A percentile compares a stretch with the other conserved stretches of the same genome.
These are phyloP conservation scores for Microcaecilia unicolor DNA, from an alignment of 2,797 vertebrate genomes.

Conservation along the genomic window DNA sequence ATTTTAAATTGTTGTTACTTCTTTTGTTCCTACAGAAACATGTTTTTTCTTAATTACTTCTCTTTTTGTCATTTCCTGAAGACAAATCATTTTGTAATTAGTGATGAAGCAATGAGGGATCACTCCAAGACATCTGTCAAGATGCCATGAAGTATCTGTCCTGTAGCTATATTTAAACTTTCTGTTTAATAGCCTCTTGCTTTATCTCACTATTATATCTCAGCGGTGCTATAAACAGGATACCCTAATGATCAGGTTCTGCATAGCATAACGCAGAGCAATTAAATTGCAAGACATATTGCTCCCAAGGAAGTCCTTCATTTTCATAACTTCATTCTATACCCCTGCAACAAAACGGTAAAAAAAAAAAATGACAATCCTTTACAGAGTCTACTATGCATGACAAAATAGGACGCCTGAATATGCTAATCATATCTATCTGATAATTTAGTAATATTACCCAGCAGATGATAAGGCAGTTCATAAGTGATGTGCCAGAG, in stretches of 20 bases:
- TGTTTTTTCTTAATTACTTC: slow-evolving; percentile 79
- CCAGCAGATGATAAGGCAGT: too few relatives aligned
- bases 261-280: slow-evolving; percentile 63
- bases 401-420: slow-evolving; percentile 14
- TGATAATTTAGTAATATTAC: too few relatives aligned
- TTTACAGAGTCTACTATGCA: slow-evolving; percentile 11
- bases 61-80: slow-evolving; percentile 68
- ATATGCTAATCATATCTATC: too few relatives aligned
- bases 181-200: slow-evolving; percentile 78
- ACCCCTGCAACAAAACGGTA: too few relatives aligned
- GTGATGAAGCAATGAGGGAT: slow-evolving; percentile 66
- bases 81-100: slow-evolving; percentile 73
- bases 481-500: too few relatives aligned
- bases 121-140: slow-evolving; percentile 73
- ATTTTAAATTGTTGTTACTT: slow-evolving; percentile 71
- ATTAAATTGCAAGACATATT: slow-evolving; percentile 58
- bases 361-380: too few relatives aligned
- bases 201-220: slow-evolving; percentile 65
- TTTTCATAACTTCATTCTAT: slow-evolving; percentile 23
- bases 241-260: slow-evolving; percentile 61
- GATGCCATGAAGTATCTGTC: slow-evolving; percentile 66
- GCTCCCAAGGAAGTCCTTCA: slow-evolving; percentile 47
- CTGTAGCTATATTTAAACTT: slow-evolving; percentile 74
- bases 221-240: slow-evolving; percentile 49
- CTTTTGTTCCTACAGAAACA: slow-evolving; percentile 68